phyloP scores from a whole-genome alignment of 2,797 vertebrate species.

The Eidolon dupreanum region DNA sequence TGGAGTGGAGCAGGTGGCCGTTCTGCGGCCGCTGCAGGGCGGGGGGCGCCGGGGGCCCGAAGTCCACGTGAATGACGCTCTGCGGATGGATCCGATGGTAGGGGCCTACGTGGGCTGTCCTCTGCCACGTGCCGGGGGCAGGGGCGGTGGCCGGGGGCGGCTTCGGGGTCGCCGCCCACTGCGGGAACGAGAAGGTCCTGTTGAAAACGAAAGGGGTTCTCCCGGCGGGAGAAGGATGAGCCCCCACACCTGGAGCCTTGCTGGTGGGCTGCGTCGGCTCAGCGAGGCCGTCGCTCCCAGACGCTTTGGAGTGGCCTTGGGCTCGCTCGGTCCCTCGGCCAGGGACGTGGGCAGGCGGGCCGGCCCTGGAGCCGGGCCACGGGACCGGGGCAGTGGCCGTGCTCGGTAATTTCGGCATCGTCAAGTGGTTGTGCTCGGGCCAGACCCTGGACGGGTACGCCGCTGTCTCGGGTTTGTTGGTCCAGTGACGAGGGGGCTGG shows the following conservation, averaged over 20 bases:
- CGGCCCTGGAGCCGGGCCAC: slow-evolving; percentile 51
- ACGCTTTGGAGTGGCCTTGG: slow-evolving; percentile 70
- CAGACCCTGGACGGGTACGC: slow-evolving; percentile 72
- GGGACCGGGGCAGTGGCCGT: background rate
- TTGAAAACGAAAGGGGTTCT: slow-evolving; percentile 79
- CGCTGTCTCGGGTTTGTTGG: slow-evolving; percentile 80
- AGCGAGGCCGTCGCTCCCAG: slow-evolving; percentile 86
- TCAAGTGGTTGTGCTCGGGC: slow-evolving; percentile 57
- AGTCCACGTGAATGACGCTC: slow-evolving; percentile 46
- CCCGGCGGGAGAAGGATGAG: slow-evolving; percentile 71
- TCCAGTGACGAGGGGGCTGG: slow-evolving; percentile 72
- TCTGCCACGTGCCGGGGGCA: slow-evolving; percentile 36
- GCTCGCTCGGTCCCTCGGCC: slow-evolving; percentile 56
- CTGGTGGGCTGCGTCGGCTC: slow-evolving; percentile 75
- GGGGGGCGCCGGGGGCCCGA: slow-evolving; percentile 61
- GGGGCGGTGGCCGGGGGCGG: slow-evolving; percentile 32
- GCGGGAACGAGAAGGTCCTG: slow-evolving; percentile 77
- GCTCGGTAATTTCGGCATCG: background rate
- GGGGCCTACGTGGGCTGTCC: background rate
- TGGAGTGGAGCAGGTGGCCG: background rate
- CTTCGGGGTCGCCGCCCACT: slow-evolving; percentile 62
- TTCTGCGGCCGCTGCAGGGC: background rate
- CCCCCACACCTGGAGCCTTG: slow-evolving; percentile 71
- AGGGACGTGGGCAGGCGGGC: slow-evolving; percentile 16
- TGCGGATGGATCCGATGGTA: slow-evolving; percentile 62